A percentile compares a stretch with the other conserved stretches of the same genome.
These are phyloP conservation scores for Myxocyprinus asiaticus DNA, from an alignment of 2,113 vertebrate genomes.

Conservation along the genomic window DNA sequence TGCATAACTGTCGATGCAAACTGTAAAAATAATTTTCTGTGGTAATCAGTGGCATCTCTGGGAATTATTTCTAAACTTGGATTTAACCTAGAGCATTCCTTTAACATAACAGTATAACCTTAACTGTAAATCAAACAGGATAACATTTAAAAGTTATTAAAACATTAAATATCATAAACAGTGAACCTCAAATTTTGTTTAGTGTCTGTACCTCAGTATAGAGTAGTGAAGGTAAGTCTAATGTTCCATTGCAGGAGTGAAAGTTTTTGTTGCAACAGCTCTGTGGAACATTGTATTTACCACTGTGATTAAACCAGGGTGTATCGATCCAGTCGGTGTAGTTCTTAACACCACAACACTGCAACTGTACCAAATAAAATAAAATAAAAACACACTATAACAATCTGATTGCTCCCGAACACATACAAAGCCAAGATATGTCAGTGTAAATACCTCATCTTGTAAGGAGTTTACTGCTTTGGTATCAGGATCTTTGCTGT, in stretches of 20 bases:
- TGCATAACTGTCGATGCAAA: neutral
- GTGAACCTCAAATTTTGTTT: neutral
- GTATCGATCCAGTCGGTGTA: constrained; percentile 67
- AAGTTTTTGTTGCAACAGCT: constrained; percentile 66
- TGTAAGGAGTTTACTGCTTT: constrained; percentile 57
- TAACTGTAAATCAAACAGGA: neutral
- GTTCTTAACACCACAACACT: constrained; percentile 65
- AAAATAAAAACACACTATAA: too few relatives aligned
- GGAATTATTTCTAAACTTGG: neutral
- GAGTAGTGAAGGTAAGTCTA: constrained; percentile 55
- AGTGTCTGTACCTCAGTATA: constrained; percentile 55
- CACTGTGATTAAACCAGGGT: constrained; percentile 63
- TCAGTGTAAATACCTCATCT: neutral
- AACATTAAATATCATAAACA: neutral
- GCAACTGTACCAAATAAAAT: constrained; percentile 54
- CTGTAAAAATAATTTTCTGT: too few relatives aligned
- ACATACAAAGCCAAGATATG: neutral
- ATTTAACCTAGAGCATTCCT: neutral
- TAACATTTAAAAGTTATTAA: neutral
- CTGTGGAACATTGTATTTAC: neutral
- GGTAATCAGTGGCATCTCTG: too few relatives aligned
- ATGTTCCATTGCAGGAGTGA: constrained; percentile 58
- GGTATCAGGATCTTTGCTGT: constrained; percentile 52
- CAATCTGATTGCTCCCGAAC: too few relatives aligned
- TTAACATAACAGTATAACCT: neutral